Conservation (phyloP, 2,113 vertebrate genomes). For the Ramphastos sulfuratus region DNA sequence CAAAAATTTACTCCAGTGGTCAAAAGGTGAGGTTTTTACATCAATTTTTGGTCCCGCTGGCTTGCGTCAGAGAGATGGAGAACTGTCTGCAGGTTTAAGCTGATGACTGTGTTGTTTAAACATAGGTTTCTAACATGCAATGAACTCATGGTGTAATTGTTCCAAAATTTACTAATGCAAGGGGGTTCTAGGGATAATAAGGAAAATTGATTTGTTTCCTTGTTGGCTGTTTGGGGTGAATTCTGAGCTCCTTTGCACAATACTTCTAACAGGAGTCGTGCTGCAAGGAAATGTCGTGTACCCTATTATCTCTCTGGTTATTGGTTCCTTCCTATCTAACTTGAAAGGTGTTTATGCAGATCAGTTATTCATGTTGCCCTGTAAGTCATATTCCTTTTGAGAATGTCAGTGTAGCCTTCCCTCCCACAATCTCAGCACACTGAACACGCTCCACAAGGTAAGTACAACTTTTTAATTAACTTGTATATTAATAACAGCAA, state of each 20-base stretch:
- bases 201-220: background rate
- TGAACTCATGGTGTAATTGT: background rate
- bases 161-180: background rate
- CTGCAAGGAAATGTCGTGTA: background rate
- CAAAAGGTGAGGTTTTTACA: background rate
- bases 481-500: no score
- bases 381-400: no score
- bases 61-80: background rate
- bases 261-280: background rate
- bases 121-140: background rate
- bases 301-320: no score
- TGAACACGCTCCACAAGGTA: no score
- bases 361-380: no score
- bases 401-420: no score
- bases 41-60: background rate
- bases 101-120: background rate
- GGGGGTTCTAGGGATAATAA: background rate
- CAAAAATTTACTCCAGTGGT: background rate
- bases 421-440: no score
- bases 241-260: background rate
- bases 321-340: no score
- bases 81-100: background rate
- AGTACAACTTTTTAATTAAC: no score
- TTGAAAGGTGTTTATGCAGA: no score
- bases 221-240: background rate